Evolutionary conservation across 2,888 invertebrate species (phyloP).

Genomic region (Eupithecia centaureata): DNA sequence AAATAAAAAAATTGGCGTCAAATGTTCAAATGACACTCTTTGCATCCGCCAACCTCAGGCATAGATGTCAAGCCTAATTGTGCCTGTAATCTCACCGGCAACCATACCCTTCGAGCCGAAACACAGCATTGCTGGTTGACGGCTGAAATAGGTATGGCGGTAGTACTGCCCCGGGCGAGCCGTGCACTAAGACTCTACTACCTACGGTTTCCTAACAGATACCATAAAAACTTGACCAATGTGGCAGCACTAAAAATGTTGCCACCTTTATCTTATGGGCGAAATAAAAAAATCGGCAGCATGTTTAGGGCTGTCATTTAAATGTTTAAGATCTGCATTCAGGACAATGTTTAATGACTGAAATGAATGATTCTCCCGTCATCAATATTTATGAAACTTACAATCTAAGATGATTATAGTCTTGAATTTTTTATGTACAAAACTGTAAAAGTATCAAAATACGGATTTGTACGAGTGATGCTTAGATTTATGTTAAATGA

Average conservation of each 20-base stretch:
- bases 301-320: too few species aligned
- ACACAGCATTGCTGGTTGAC: neutral
- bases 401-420: neutral
- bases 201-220: neutral
- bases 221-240: neutral
- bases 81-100: conserved; percentile 5
- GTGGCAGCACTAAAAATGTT: too few species aligned
- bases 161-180: conserved; percentile 1
- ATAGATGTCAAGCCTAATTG: neutral
- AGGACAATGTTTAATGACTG: too few species aligned
- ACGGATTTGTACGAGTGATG: neutral
- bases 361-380: neutral
- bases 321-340: too few species aligned
- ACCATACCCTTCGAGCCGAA: conserved; percentile 8
- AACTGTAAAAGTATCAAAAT: neutral
- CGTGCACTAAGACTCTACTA: neutral
- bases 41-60: neutral
- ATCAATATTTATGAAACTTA: neutral
- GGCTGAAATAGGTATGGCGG: conserved; percentile 9
- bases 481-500: neutral
- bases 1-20: too few species aligned
- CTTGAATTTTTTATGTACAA: neutral
- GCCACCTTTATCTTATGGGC: neutral
- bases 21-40: too few species aligned
- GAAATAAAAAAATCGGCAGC: neutral